These are phyloP conservation scores for Samia ricini DNA, from an alignment of 1,140 invertebrate genomes.

Conservation along the genomic window DNA sequence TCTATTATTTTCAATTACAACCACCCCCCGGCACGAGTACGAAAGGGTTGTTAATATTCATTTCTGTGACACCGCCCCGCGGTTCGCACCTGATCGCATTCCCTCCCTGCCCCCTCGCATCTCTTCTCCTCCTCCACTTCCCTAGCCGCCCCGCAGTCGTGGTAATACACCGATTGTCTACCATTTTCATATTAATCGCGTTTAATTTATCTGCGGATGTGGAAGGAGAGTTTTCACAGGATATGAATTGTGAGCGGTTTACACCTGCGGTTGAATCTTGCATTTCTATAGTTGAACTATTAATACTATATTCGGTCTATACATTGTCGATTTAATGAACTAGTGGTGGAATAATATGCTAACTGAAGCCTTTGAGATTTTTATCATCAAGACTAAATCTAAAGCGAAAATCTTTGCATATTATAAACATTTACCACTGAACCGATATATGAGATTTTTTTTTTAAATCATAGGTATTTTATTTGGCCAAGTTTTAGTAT, in stretches of 20 bases:
- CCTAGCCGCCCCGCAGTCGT: constrained; percentile 1
- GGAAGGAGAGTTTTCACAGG: constrained; percentile 12
- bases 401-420: no score
- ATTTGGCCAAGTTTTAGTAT: no score
- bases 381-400: no score
- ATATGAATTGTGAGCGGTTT: not conserved
- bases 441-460: no score
- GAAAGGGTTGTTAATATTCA: constrained; percentile 75
- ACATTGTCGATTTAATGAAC: not conserved
- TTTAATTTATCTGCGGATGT: constrained; percentile 45
- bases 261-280: not conserved
- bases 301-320: not conserved
- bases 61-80: constrained; percentile 46
- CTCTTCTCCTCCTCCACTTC: not conserved
- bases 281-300: not conserved
- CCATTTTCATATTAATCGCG: constrained; percentile 56
- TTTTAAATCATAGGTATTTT: no score
- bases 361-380: no score
- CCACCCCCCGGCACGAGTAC: constrained; percentile 18
- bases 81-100: constrained; percentile 54
- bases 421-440: no score
- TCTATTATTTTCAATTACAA: constrained; percentile 72
- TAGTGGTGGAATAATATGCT: not conserved
- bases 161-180: constrained; percentile 45
- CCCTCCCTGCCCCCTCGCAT: no score